Evolutionary conservation across 2,888 invertebrate genomes (phyloP).

Genomic region (Xestoiulus laeticollis): DNA sequence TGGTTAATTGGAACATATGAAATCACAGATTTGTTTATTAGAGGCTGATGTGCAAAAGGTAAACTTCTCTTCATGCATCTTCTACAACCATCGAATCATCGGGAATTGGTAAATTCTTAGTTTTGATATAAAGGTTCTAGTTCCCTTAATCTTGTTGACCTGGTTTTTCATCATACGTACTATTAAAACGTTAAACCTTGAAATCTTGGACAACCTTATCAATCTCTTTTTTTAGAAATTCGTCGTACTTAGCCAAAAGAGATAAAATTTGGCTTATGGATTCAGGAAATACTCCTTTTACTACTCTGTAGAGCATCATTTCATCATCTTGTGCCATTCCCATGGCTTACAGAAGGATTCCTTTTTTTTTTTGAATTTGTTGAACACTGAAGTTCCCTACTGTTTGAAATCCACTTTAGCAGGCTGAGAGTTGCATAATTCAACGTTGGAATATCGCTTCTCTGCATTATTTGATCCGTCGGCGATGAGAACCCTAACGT

Average conservation of each 20-base stretch:
- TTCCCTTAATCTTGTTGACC: not conserved
- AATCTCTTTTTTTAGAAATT: not conserved
- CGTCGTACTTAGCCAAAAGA: not conserved
- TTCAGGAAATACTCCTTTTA: not conserved
- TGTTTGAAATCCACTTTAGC: conserved; percentile 2
- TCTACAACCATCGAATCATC: too few species aligned
- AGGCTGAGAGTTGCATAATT: not conserved
- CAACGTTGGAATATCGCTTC: not conserved
- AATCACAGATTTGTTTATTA: too few species aligned
- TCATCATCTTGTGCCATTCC: not conserved
- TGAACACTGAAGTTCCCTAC: not conserved
- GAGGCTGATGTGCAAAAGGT: too few species aligned
- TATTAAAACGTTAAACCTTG: not conserved
- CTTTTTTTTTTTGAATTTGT: not conserved
- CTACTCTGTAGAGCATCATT: not conserved
- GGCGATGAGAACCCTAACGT: not conserved
- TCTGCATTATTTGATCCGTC: conserved; percentile 3
- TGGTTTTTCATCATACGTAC: not conserved
- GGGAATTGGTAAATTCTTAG: too few species aligned
- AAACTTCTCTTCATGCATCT: too few species aligned
- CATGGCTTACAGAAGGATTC: not conserved
- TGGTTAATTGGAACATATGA: too few species aligned
- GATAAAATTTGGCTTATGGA: not conserved
- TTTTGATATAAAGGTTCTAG: too few species aligned
- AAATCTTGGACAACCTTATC: not conserved